These are phyloP conservation scores for Cephalopholis sonnerati DNA, from an alignment of 2,113 vertebrate genomes.

Conservation along the genomic window DNA sequence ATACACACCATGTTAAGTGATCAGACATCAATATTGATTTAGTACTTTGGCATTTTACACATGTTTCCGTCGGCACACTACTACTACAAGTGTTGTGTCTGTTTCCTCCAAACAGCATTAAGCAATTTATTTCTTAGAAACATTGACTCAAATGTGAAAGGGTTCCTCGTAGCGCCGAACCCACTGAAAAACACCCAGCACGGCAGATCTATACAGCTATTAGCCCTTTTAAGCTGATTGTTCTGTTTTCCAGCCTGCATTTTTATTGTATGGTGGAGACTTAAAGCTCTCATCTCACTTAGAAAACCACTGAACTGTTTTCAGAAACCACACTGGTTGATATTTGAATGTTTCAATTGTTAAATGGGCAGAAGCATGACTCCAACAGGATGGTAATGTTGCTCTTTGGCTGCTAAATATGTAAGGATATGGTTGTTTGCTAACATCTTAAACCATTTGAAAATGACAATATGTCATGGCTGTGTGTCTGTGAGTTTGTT, in stretches of 20 bases:
- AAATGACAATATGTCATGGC: not conserved
- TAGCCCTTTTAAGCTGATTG: not conserved
- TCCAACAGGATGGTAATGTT: not conserved
- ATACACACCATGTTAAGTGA: slow-evolving; percentile 42
- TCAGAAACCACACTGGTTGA: slow-evolving; percentile 6
- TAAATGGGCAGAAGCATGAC: not conserved
- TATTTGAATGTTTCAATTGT: not conserved
- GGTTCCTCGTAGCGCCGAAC: not conserved
- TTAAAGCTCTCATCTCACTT: not conserved
- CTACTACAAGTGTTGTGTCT: not conserved
- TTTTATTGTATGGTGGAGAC: slow-evolving; percentile 6
- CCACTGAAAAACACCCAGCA: slow-evolving; percentile 6
- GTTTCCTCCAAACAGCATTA: slow-evolving; percentile 21
- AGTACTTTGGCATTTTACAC: slow-evolving; percentile 19
- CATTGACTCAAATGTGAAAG: not conserved
- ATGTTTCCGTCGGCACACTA: not conserved
- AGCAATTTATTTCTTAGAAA: slow-evolving; percentile 1
- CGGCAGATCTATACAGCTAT: not conserved
- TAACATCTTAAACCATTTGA: not conserved
- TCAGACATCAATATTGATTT: slow-evolving; percentile 49
- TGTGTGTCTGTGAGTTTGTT: not conserved
- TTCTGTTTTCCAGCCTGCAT: not conserved
- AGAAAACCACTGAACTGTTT: not conserved
- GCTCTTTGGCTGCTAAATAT: not conserved
- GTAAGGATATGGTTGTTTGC: not conserved